A percentile compares a stretch with the other conserved stretches of the same genome.
phyloP scores from a whole-genome alignment of 2,797 vertebrate species.

The Aviceda cuculoides region DNA sequence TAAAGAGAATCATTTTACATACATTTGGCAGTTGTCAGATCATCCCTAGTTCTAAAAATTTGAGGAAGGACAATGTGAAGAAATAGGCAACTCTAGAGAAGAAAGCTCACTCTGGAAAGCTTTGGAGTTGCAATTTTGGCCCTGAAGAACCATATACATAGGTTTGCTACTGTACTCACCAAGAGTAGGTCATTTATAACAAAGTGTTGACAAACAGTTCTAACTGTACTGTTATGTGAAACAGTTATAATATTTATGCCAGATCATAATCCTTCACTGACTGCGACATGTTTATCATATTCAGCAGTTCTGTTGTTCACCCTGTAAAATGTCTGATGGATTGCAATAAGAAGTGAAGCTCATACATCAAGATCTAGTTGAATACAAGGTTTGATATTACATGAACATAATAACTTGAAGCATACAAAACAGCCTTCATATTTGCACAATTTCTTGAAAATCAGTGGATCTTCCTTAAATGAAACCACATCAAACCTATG shows the following conservation, averaged over 20 bases:
- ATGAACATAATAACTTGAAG: neutral
- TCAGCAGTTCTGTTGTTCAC: neutral
- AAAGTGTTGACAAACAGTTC: neutral
- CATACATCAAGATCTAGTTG: slow-evolving; percentile 26
- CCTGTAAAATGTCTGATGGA: slow-evolving; percentile 14
- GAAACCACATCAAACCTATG: neutral
- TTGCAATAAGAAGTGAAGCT: slow-evolving; percentile 32
- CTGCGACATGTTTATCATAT: slow-evolving; percentile 9
- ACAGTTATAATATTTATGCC: neutral
- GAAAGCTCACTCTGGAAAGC: neutral
- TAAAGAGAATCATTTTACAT: neutral
- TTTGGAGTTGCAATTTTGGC: neutral
- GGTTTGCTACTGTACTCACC: neutral
- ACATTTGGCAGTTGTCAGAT: neutral
- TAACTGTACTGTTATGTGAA: neutral
- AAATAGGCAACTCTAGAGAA: neutral
- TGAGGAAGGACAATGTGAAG: neutral
- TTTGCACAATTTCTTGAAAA: neutral
- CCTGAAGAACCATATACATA: neutral
- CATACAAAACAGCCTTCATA: neutral
- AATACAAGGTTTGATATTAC: slow-evolving; percentile 1
- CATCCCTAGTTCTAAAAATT: neutral
- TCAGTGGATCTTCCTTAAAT: neutral
- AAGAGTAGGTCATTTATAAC: neutral
- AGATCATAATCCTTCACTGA: slow-evolving; percentile 1